Conservation (phyloP, 2,888 invertebrate species). For the Amorpha juglandis region DNA sequence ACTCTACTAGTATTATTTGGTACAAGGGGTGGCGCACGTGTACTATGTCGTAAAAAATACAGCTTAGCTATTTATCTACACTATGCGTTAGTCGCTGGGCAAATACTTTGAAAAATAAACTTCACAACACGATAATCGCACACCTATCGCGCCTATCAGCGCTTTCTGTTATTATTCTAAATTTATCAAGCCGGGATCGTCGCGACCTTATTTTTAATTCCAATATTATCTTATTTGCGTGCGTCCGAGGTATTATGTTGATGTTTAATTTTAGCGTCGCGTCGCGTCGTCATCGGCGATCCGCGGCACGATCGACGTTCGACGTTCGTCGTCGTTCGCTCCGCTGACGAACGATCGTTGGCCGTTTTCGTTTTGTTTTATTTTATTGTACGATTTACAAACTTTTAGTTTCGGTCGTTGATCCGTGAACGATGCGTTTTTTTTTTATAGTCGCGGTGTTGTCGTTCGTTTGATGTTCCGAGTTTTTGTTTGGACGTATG, state of each 20-base stretch:
- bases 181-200: slow-evolving; percentile 40
- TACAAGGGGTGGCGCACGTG: too few species aligned
- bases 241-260: slow-evolving; percentile 54
- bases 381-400: slow-evolving; percentile 28
- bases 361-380: slow-evolving; percentile 48
- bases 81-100: neutral
- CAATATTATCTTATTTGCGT: slow-evolving; percentile 47
- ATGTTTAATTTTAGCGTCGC: slow-evolving; percentile 60
- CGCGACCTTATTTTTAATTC: slow-evolving; percentile 48
- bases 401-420: slow-evolving; percentile 24
- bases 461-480: neutral
- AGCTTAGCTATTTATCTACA: neutral
- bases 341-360: slow-evolving; percentile 61
- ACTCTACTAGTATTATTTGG: too few species aligned
- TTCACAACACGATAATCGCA: neutral
- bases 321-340: slow-evolving; percentile 33
- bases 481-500: neutral
- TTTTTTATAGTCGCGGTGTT: slow-evolving; percentile 29
- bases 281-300: slow-evolving; percentile 49
- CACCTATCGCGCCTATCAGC: neutral
- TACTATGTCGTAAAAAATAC: too few species aligned
- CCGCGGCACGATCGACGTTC: slow-evolving; percentile 37
- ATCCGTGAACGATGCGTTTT: slow-evolving; percentile 16
- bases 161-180: slow-evolving; percentile 39
- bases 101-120: neutral